Conservation (phyloP, 2,888 invertebrate genomes). For the Anthoptus insignis region DNA sequence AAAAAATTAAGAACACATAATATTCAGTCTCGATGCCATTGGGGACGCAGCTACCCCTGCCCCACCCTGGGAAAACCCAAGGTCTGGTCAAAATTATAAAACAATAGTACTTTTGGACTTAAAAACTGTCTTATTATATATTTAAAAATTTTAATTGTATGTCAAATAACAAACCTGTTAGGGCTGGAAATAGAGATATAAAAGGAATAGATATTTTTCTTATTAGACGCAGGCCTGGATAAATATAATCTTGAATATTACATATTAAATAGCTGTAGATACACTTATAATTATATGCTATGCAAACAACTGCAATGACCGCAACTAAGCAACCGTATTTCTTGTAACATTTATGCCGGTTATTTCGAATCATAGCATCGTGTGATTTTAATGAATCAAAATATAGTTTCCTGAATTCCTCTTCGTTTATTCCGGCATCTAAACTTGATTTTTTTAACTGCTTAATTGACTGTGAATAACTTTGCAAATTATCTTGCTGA, state of each 20-base stretch:
- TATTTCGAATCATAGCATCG: constrained; percentile 59
- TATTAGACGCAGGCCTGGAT: constrained; percentile 92
- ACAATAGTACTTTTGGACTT: too few relatives aligned
- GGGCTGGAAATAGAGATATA: constrained; percentile 90
- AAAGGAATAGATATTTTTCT: constrained; percentile 92
- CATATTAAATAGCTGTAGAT: constrained; percentile 90
- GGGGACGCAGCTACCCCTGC: too few relatives aligned
- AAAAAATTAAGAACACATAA: too few relatives aligned
- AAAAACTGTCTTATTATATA: too few relatives aligned
- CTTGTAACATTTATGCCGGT: constrained; percentile 24
- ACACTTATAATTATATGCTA: constrained; percentile 85
- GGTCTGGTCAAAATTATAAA: too few relatives aligned
- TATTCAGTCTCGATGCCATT: too few relatives aligned
- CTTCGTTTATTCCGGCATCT: constrained; percentile 87
- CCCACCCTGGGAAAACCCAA: too few relatives aligned
- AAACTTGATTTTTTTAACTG: constrained; percentile 86
- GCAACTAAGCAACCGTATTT: constrained; percentile 45
- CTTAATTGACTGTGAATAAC: constrained; percentile 85
- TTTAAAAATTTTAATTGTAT: too few relatives aligned
- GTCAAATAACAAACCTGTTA: constrained; percentile 88
- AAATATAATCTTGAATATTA: constrained; percentile 93
- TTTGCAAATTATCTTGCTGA: constrained; percentile 57
- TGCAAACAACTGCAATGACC: constrained; percentile 20
- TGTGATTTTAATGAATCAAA: constrained; percentile 69
- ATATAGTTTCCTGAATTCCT: constrained; percentile 88